Conservation (phyloP, 2,113 vertebrate species). For the Mesembrinibis cayennensis region DNA sequence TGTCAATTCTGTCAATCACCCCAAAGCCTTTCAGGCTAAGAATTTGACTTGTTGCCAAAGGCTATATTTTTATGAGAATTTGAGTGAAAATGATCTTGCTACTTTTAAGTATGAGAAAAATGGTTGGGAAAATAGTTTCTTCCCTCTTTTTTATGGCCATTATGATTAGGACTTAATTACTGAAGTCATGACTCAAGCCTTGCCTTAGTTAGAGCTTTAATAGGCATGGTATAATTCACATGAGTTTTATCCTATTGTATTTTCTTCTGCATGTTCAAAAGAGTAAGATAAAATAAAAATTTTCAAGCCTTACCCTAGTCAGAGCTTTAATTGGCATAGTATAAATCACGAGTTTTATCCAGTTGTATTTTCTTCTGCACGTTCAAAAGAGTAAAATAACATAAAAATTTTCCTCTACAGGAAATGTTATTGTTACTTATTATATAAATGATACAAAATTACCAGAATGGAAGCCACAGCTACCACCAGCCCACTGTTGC, state of each 20-base stretch:
- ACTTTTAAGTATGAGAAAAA: neutral
- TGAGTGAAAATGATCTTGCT: neutral
- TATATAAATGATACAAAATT: neutral
- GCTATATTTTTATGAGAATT: slow-evolving; percentile 10
- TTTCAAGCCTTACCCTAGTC: neutral
- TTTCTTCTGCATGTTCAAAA: neutral
- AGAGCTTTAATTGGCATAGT: neutral
- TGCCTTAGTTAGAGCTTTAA: neutral
- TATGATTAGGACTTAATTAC: neutral
- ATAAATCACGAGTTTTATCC: neutral
- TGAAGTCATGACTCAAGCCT: neutral
- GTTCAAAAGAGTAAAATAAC: neutral
- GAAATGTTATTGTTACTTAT: neutral
- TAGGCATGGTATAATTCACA: neutral
- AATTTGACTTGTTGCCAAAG: neutral
- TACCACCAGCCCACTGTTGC: neutral
- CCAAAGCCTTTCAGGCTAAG: neutral
- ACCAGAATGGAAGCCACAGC: neutral
- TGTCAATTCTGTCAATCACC: slow-evolving; percentile 35
- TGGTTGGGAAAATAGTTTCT: neutral
- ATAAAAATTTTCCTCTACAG: neutral
- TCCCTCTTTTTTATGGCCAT: neutral
- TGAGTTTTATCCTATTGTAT: neutral
- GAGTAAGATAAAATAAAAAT: neutral
- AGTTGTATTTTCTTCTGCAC: neutral